Base-by-base conservation (phyloP, 2,888 invertebrate genomes). In the Himalopsyche japonica region DNA sequence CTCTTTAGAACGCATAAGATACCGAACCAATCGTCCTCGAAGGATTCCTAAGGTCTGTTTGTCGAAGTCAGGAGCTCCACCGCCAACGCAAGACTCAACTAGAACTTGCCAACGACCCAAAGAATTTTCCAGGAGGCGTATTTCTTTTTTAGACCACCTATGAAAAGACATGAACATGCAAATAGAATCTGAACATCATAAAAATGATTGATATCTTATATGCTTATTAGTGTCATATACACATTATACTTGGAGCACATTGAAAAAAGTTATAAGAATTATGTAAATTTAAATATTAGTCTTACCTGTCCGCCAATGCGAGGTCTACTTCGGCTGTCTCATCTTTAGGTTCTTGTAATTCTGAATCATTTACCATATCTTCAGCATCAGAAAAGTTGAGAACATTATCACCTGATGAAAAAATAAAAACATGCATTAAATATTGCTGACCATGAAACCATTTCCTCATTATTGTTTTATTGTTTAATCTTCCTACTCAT, bases 1-100 rank as follows among this genome's bases (percentile, higher is more conserved):
- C 94, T 98, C 98, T 89, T 96, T 93, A 18, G 98, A 98, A 86
- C 98, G 93, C 98, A 99, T 98, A 81, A 98, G 93, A 90, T 98
- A 99, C 57, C 98, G 94, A 15, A 99, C 98, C 87, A 98, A 94
- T 81, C 98, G 94, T 0, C 99, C 99, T 37, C 98, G 93, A 47
- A 99, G 92, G 64, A 98, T 97, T 0, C 98, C 99, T 82, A 98
- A 93, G 0, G 98, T 99, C 90, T 98, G 97, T 90, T 95, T 96
- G 90, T 99, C 98, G 89, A 98, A 95, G 89, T 98, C 98, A 1
- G 96, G 95, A 15, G 95, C 95, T 87, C 95, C 96, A 1, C 96
- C 95, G 0, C 96, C 96, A 70, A 96, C 95, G 18, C 98, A 96
- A 47, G 96, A 97, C 90, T 98, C 98, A 24, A 98, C 98, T 86